Evolutionary conservation across 2,113 vertebrate species (phyloP), one percentile per base, ranked within the genome.

Genomic region (Semnornis frantzii): DNA sequence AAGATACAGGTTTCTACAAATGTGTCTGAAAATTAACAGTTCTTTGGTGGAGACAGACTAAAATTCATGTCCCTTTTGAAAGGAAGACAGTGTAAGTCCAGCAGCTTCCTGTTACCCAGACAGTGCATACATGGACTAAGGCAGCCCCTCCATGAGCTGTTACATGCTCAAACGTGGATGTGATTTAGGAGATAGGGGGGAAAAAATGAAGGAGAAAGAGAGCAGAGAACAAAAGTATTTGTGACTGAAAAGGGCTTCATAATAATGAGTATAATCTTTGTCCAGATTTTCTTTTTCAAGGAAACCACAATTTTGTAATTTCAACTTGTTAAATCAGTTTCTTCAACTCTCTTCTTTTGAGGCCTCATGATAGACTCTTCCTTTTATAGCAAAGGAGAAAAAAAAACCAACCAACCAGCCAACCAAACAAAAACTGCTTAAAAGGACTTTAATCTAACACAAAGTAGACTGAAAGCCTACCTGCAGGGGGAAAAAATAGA

Each of bases 261-360:
- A 96, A 91, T 97, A 97, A 97, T 90, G 71, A 97, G 57, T 81
- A 77, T 28, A 66, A 70, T 73, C 83, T 82, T 94, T 91, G 64
- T 85, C 80, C 77, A 80, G 83, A 93, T 97, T 96, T 94, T 86
- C 72, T 90, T 95, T 75, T 87, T 81, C 77, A 75, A 81, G 59
- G 15, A 85, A 92, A 48, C 69, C 60, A 66, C 30, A 80, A 65
- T 85, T 74, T 60, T 23, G n/a, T 85, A 87, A 91, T 86, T 93
- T 87, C 63, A 77, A 73, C 30, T 21, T 68, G 10, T 88, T 93
- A 58, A 87, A 83, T 42, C 68, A 15, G 39, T 90, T 94, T 80
- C 66, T 86, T 69, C 76, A 82, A 79, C 23, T 76, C 21, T 62
- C 52, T 59, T 62, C 33, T 79, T 89, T 54, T 24, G 14, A 66